Evolutionary conservation across 2,888 invertebrate species (phyloP).

Genomic region (Imbricaverruca yamaguchii): DNA sequence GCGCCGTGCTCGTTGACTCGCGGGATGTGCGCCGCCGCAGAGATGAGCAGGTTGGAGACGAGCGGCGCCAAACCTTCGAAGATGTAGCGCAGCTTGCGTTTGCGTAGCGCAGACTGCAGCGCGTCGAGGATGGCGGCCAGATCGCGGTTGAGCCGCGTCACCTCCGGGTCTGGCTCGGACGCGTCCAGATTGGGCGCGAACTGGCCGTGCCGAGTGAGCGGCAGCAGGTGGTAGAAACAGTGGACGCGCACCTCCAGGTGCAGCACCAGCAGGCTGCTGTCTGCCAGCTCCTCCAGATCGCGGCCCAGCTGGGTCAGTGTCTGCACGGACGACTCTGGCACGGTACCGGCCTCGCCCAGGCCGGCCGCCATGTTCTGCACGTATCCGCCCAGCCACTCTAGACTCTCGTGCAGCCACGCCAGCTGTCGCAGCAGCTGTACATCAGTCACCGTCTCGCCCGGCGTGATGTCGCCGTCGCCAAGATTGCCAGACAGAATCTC

Average conservation of each 20-base stretch:
- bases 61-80: conserved; percentile 82
- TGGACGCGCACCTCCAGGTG: conserved; percentile 92
- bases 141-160: conserved; percentile 67
- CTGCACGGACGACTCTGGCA: conserved; percentile 54
- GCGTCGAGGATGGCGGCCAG: conserved; percentile 69
- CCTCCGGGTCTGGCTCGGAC: conserved; percentile 67
- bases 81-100: conserved; percentile 71
- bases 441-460: conserved; percentile 79
- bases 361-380: conserved; percentile 28
- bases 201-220: conserved; percentile 41
- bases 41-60: conserved; percentile 64
- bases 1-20: conserved; percentile 72
- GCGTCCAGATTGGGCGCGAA: conserved; percentile 55
- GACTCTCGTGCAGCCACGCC: conserved; percentile 83
- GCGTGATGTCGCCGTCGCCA: conserved; percentile 75
- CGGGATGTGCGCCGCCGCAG: conserved; percentile 67
- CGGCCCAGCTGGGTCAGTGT: conserved; percentile 59
- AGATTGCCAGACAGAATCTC: conserved; percentile 87
- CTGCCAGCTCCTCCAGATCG: conserved; percentile 79
- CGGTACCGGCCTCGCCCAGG: conserved; percentile 57
- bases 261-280: conserved; percentile 80
- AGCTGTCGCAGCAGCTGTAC: conserved; percentile 71
- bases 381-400: conserved; percentile 46
- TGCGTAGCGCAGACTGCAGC: conserved; percentile 63
- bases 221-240: conserved; percentile 84